Percentiles rank a stretch among this genome's conserved stretches.
phyloP scores from a whole-genome alignment of 2,113 vertebrate genomes.

The Rattus norvegicus region GRCr8 NC_086020.1:7573001-7573500 shows the following conservation, averaged over 20 bases:
- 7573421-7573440: not conserved
- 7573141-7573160: slow-evolving; percentile 13
- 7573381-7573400: not conserved
- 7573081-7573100: not conserved
- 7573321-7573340: not conserved
- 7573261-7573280: not conserved
- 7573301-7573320: slow-evolving; percentile 25
- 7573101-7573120: not conserved
- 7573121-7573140: not conserved
- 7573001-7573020: not conserved
- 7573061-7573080: not conserved
- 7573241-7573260: slow-evolving; percentile 6
- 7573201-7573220: not conserved
- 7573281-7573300: not conserved
- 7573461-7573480: not conserved
- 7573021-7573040: not conserved
- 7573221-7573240: not conserved
- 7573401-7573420: slow-evolving; percentile 4
- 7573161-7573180: not conserved
- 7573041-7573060: not conserved
- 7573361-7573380: slow-evolving; percentile 2
- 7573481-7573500: not conserved
- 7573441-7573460: not conserved
- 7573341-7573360: not conserved
- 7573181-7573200: not conserved